Conservation (phyloP, 2,888 invertebrate genomes). For the Ligdia adustata region DNA sequence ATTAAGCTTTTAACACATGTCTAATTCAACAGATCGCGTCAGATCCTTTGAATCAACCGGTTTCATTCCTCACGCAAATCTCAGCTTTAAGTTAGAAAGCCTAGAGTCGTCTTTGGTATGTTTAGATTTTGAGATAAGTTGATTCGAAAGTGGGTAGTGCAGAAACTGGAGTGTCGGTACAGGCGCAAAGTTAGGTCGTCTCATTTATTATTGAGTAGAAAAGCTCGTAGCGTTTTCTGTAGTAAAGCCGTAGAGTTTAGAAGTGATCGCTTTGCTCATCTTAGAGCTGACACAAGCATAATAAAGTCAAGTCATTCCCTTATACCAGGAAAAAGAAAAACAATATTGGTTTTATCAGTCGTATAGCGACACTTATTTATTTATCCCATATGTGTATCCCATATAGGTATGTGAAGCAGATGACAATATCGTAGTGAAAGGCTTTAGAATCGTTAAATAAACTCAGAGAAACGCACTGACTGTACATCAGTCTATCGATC, state of each 20-base stretch:
- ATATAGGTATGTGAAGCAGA: too few relatives aligned
- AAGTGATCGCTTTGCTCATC: neutral
- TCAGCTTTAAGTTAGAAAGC: slow-evolving; percentile 23
- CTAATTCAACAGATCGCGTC: slow-evolving; percentile 67
- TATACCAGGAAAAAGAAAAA: too few relatives aligned
- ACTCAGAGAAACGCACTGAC: too few relatives aligned
- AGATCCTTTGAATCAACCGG: slow-evolving; percentile 40
- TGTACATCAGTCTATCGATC: too few relatives aligned
- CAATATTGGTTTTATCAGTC: too few relatives aligned
- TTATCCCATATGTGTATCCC: too few relatives aligned
- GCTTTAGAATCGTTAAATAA: too few relatives aligned
- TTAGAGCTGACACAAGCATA: too few relatives aligned
- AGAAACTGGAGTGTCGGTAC: slow-evolving; percentile 68
- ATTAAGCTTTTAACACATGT: slow-evolving; percentile 80
- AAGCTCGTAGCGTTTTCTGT: slow-evolving; percentile 56
- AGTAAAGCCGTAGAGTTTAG: slow-evolving; percentile 9
- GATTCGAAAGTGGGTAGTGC: slow-evolving; percentile 60
- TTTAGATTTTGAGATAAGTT: slow-evolving; percentile 44
- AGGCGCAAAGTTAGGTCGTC: slow-evolving; percentile 76
- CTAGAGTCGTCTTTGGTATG: slow-evolving; percentile 43
- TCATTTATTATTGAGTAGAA: slow-evolving; percentile 81
- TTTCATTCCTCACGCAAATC: slow-evolving; percentile 21
- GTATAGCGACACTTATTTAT: too few relatives aligned
- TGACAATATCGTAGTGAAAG: too few relatives aligned
- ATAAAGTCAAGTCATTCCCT: too few relatives aligned